Base-by-base conservation (phyloP, 2,888 invertebrate species). In the Platycheirus albimanus region DNA sequence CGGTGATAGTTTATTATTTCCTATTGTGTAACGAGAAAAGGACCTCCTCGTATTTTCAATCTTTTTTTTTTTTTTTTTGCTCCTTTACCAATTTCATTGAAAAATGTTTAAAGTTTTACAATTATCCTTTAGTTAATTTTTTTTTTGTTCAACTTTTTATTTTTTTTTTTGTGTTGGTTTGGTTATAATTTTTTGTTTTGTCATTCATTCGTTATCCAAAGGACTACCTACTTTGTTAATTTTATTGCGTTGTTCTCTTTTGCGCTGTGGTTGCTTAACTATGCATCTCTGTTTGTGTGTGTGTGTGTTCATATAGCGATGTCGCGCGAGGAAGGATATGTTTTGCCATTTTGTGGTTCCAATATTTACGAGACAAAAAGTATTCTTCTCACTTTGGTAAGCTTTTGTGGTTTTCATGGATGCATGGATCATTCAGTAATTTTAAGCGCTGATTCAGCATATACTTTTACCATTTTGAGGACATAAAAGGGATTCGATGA, bases 21-120 rank as follows among this genome's bases (percentile, higher is more conserved):
- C 72, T 67, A 80, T 80, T 74, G 79, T 80, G 63, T 56, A 49
- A 47, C 63, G 70, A 54, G 52, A 10, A 64, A 54, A 36, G 33
- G 17, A 49, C 38, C 24, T 58, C 19, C 0, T 45, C 30, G 33
- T 52, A n/a, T n/a, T n/a, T n/a, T 24, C 6, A 30, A 8, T 19
- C 15, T 76, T 24, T 24, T 8, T 38, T 51, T 43, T 41, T 8
- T 17, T 36, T 58, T 11, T 43, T 43, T 56, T 52, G 33, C 8
- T n/a, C n/a, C n/a, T n/a, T n/a, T 13, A n/a, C 33, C 36, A 70
- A 56, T 71, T 78, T 54, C 69, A 80, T 74, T 69, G 79, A 64
- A 80, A 80, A 80, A 80, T 80, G 63, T 74, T 79, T 74, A 79
- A 80, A 80, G 74, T 80, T 80, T 56, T 64, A 69, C 79, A 80